A percentile compares a stretch with the other conserved stretches of the same genome.
Evolutionary conservation across 2,113 vertebrate genomes (phyloP).

Genomic region (Aepyceros melampus): DNA sequence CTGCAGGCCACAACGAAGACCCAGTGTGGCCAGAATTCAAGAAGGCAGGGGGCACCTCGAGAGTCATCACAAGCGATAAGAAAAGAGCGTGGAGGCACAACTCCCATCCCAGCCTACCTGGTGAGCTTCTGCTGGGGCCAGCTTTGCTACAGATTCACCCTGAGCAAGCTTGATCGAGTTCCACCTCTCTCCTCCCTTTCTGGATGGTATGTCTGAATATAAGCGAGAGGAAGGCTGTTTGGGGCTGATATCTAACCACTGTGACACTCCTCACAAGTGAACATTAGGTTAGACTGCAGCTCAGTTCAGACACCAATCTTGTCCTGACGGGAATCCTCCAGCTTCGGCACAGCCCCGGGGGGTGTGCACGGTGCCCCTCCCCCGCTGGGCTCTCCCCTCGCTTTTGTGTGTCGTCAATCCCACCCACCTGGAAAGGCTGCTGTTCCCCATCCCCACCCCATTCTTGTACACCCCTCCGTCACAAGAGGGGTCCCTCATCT

Average conservation of each 20-base stretch:
- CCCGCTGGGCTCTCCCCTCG: neutral
- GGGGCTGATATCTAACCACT: rapidly evolving
- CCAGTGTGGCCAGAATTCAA: neutral
- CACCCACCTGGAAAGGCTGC: neutral
- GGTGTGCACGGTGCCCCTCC: too few relatives aligned
- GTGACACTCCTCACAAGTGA: neutral
- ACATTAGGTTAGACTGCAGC: neutral
- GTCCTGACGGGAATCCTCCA: rapidly evolving
- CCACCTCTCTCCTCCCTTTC: rapidly evolving
- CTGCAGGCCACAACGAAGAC: neutral
- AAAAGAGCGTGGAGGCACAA: neutral
- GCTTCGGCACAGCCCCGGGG: rapidly evolving
- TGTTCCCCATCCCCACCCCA: neutral
- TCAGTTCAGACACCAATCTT: neutral
- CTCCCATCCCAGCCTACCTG: neutral
- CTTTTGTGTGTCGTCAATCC: neutral
- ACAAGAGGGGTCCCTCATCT: neutral
- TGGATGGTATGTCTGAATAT: rapidly evolving
- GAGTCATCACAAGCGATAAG: too few relatives aligned
- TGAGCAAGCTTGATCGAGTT: neutral
- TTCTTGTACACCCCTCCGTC: neutral
- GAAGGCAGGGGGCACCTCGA: neutral
- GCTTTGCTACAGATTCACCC: neutral
- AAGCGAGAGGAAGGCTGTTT: rapidly evolving
- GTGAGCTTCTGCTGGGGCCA: neutral